Evolutionary conservation across 2,888 invertebrate genomes (phyloP).

Genomic region (Hetaerina titia): DNA sequence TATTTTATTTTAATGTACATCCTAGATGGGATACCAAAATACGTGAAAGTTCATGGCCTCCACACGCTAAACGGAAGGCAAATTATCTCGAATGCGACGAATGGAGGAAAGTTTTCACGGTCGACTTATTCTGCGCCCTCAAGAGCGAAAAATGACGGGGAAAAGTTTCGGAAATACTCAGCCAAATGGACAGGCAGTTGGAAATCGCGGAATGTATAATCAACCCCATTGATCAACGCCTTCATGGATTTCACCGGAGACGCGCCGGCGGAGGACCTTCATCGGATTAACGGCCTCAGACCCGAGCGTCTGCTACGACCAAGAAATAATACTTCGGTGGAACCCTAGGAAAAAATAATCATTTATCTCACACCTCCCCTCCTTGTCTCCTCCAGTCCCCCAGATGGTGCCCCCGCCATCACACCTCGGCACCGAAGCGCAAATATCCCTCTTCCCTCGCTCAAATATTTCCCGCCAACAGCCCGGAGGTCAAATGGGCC

Average conservation of each 20-base stretch:
- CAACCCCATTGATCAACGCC: background rate
- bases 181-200: background rate
- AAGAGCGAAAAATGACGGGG: background rate
- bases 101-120: background rate
- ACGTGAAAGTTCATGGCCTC: too few species aligned
- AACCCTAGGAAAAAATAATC: background rate
- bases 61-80: too few species aligned
- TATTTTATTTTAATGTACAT: too few species aligned
- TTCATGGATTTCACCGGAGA: background rate
- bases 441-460: background rate
- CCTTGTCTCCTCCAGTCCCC: background rate
- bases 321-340: background rate
- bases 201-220: background rate
- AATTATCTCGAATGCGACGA: background rate
- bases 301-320: background rate
- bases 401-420: background rate
- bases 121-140: background rate
- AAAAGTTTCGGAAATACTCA: background rate
- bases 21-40: too few species aligned
- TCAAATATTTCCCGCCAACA: background rate
- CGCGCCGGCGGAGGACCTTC: background rate
- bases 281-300: background rate
- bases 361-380: background rate
- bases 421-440: background rate
- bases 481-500: background rate